Percentiles rank a stretch among this genome's conserved stretches.
Evolutionary conservation across 2,888 invertebrate species (phyloP).

Genomic region (Chrysolina americana): DNA sequence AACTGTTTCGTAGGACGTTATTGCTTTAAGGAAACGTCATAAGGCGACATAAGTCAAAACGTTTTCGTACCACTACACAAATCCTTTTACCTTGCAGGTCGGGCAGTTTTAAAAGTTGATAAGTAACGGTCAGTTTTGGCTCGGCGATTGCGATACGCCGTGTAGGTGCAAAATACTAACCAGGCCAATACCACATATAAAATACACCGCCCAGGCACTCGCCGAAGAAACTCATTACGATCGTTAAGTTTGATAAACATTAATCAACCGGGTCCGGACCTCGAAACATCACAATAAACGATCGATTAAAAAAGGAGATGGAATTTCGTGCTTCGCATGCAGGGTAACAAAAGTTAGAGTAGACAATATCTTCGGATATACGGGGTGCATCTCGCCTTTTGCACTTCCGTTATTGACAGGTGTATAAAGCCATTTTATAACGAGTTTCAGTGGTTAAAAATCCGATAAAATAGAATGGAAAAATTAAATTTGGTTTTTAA

Average conservation of each 20-base stretch:
- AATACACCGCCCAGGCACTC: slow-evolving; percentile 20
- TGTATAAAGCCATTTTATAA: too few relatives aligned
- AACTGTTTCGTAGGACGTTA: slow-evolving; percentile 12
- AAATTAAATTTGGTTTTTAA: too few relatives aligned
- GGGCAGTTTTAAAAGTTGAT: slow-evolving; percentile 9
- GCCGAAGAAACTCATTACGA: slow-evolving; percentile 20
- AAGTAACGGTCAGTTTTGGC: slow-evolving; percentile 21
- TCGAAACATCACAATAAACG: slow-evolving; percentile 6
- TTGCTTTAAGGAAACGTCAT: background rate
- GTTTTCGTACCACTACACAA: background rate
- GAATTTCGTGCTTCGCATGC: background rate
- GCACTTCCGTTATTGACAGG: too few relatives aligned
- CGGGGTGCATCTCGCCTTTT: too few relatives aligned
- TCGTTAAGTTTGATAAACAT: slow-evolving; percentile 18
- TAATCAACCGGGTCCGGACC: slow-evolving; percentile 2
- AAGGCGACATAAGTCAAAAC: slow-evolving; percentile 20
- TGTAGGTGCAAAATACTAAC: slow-evolving; percentile 18
- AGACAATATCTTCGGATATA: too few relatives aligned
- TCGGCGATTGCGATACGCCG: slow-evolving; percentile 15
- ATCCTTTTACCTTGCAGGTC: background rate
- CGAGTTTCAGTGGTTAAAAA: too few relatives aligned
- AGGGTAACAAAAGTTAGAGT: background rate
- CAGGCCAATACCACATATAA: slow-evolving; percentile 10
- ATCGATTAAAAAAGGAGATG: background rate
- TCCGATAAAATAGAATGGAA: too few relatives aligned